Conservation (phyloP, 2,888 invertebrate genomes). For the Alsophila aescularia region DNA sequence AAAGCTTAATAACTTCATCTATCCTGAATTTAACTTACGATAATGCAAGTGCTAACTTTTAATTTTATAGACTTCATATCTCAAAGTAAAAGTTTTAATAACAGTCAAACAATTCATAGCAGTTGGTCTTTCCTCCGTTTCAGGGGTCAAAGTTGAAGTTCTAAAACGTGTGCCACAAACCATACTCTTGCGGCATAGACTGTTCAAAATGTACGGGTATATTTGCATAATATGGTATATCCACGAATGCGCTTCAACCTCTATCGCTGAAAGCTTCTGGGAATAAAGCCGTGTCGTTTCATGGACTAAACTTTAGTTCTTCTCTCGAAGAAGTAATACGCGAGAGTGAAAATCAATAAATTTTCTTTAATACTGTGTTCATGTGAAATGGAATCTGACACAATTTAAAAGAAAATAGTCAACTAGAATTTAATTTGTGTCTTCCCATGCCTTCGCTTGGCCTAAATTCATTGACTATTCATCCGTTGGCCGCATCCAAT, state of each 20-base stretch:
- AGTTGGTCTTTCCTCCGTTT: slow-evolving; percentile 55
- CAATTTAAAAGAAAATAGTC: slow-evolving; percentile 12
- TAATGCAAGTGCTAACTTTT: slow-evolving; percentile 60
- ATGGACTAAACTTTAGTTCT: slow-evolving; percentile 33
- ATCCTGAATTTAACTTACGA: slow-evolving; percentile 52
- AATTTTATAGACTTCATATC: slow-evolving; percentile 55
- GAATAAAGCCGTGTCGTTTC: slow-evolving; percentile 45
- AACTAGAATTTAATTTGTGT: slow-evolving; percentile 43
- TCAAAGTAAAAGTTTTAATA: slow-evolving; percentile 63
- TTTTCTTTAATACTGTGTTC: slow-evolving; percentile 12
- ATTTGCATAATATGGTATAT: slow-evolving; percentile 2
- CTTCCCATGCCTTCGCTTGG: slow-evolving; percentile 49
- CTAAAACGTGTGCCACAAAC: slow-evolving; percentile 57
- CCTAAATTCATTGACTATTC: slow-evolving; percentile 74
- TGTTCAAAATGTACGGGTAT: slow-evolving; percentile 2
- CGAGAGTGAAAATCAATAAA: slow-evolving; percentile 12
- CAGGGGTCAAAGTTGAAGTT: slow-evolving; percentile 50
- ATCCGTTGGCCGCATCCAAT: slow-evolving; percentile 67
- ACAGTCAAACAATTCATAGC: slow-evolving; percentile 62
- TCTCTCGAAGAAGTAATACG: slow-evolving; percentile 2
- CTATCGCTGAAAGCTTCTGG: slow-evolving; percentile 54
- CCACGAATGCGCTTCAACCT: slow-evolving; percentile 41
- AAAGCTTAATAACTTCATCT: slow-evolving; percentile 55
- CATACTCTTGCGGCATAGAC: slow-evolving; percentile 46
- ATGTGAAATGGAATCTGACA: slow-evolving; percentile 18